phyloP scores from a whole-genome alignment of 1,140 invertebrate genomes.

The Thaumetopoea pityocampa region DNA sequence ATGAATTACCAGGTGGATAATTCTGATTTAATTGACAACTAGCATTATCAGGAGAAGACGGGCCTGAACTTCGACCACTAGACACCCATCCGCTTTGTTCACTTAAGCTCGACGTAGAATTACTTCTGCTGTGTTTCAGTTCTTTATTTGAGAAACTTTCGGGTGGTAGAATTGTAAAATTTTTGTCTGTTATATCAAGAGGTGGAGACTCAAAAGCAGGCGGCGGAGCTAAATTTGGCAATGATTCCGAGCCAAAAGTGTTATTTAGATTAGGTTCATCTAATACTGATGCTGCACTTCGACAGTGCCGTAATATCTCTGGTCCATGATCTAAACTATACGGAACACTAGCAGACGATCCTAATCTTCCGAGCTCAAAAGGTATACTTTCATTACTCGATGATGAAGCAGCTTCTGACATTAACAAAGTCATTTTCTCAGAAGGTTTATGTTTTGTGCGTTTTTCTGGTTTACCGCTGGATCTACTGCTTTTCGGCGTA shows the following conservation, averaged over 20 bases:
- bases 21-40: slow-evolving; percentile 70
- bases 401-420: slow-evolving; percentile 72
- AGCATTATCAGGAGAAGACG: slow-evolving; percentile 75
- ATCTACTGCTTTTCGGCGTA: slow-evolving; percentile 65
- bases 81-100: slow-evolving; percentile 88
- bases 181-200: slow-evolving; percentile 69
- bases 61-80: slow-evolving; percentile 79
- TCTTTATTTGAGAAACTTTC: slow-evolving; percentile 70
- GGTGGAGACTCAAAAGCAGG: slow-evolving; percentile 75
- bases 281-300: slow-evolving; percentile 78
- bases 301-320: slow-evolving; percentile 76
- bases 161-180: slow-evolving; percentile 73
- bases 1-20: slow-evolving; percentile 33
- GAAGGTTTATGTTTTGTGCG: slow-evolving; percentile 68
- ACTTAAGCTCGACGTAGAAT: slow-evolving; percentile 83
- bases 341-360: slow-evolving; percentile 78
- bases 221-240: slow-evolving; percentile 79
- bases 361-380: slow-evolving; percentile 72
- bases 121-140: slow-evolving; percentile 65
- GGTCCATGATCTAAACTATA: slow-evolving; percentile 75
- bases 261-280: slow-evolving; percentile 71
- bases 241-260: slow-evolving; percentile 76
- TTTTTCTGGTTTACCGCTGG: slow-evolving; percentile 66
- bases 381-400: slow-evolving; percentile 74
- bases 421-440: slow-evolving; percentile 71